These are phyloP conservation scores for Stylophora pistillata DNA, from an alignment of 64 coral and sea anemone species.

Conservation along the genomic window DNA sequence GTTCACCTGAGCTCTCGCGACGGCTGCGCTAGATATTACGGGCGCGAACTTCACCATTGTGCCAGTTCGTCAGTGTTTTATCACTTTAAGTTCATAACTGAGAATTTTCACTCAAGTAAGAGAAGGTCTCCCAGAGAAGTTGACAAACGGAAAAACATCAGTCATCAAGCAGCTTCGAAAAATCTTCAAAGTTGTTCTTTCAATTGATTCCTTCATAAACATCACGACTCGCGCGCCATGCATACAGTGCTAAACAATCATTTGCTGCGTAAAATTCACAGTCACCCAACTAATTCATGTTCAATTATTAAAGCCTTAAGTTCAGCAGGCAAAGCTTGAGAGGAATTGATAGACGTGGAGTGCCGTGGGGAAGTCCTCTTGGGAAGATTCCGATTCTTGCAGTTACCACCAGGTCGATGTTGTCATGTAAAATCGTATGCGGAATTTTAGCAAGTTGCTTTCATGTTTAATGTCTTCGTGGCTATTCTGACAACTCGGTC, in stretches of 20 bases:
- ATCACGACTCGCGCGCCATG: not conserved
- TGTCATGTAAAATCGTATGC: not conserved
- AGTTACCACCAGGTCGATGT: not conserved
- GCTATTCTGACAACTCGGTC: constrained; percentile 15
- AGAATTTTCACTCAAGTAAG: not conserved
- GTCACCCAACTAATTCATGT: constrained; percentile 30
- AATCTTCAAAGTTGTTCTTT: not conserved
- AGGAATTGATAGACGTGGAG: not conserved
- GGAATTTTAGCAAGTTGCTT: constrained; percentile 25
- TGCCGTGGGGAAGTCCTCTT: too few species aligned
- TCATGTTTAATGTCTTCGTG: constrained; percentile 27
- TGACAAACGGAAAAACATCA: not conserved
- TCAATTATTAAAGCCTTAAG: constrained; percentile 45
- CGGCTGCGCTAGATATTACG: constrained; percentile 38
- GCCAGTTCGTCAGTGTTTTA: not conserved
- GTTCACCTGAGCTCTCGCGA: constrained; percentile 36
- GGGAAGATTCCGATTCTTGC: not conserved
- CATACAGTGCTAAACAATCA: constrained; percentile 1
- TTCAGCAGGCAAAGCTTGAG: not conserved
- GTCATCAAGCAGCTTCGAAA: not conserved
- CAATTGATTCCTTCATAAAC: not conserved
- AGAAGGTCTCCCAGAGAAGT: not conserved
- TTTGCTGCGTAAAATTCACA: constrained; percentile 28
- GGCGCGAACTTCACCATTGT: constrained; percentile 33
- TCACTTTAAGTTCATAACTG: not conserved